Evolutionary conservation across 2,797 vertebrate species (phyloP).

Genomic region (Tympanoctomys barrerae): DNA sequence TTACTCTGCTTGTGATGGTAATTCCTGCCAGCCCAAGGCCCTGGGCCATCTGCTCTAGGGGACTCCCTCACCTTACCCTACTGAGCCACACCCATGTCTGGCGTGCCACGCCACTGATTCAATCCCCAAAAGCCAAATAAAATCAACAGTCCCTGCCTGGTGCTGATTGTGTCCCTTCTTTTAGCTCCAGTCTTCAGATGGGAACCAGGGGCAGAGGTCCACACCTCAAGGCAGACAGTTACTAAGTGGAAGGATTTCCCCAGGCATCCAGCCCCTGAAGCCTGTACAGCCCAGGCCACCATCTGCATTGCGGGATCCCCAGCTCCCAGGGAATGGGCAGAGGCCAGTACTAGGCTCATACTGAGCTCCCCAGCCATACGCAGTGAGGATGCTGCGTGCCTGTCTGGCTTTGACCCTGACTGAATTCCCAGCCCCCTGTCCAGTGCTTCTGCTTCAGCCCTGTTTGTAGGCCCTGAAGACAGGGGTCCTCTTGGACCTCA

Average conservation of each 20-base stretch:
- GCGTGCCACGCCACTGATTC: background rate
- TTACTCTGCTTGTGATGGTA: slow-evolving; percentile 58
- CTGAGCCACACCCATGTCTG: background rate
- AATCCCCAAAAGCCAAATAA: background rate
- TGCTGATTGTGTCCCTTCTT: background rate
- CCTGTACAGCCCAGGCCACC: background rate
- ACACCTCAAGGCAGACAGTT: background rate
- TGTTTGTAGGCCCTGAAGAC: background rate
- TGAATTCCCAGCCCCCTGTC: accelerated
- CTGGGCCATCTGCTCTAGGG: background rate
- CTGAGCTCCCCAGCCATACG: background rate
- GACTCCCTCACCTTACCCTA: background rate
- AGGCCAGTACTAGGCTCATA: background rate
- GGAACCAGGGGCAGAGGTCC: background rate
- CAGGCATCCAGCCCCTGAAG: background rate
- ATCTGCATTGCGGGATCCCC: accelerated
- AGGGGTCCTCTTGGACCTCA: background rate
- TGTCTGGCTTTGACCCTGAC: background rate
- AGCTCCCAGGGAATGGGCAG: background rate
- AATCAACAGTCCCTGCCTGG: too few relatives aligned
- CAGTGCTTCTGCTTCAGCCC: background rate
- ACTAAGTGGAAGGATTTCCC: background rate
- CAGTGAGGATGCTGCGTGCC: background rate
- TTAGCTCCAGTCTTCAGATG: background rate
- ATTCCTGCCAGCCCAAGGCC: slow-evolving; percentile 59